Evolutionary conservation across 2,888 invertebrate species (phyloP).

Genomic region (Troides helena): DNA sequence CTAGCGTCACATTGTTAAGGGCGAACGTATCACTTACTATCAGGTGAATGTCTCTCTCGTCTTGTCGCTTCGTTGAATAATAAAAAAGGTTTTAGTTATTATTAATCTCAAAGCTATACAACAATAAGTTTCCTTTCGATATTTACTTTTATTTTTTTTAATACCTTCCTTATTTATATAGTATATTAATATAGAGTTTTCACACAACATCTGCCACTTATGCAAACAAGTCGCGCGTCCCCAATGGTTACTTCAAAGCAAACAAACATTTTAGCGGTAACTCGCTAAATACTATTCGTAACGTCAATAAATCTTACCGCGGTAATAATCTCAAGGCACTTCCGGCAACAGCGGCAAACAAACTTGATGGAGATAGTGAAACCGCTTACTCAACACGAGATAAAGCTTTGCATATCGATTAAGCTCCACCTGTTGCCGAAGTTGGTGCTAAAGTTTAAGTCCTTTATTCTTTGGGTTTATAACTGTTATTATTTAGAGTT

Average conservation of each 20-base stretch:
- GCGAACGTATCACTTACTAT: no score
- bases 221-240: conserved; percentile 10
- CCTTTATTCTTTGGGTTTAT: no score
- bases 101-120: no score
- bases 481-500: no score
- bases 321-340: conserved; percentile 24
- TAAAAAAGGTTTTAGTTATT: no score
- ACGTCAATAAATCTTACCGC: conserved; percentile 27
- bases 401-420: conserved; percentile 23
- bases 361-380: conserved; percentile 26
- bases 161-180: no score
- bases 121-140: no score
- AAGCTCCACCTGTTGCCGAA: conserved; percentile 1
- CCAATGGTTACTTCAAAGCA: conserved; percentile 13
- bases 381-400: conserved; percentile 16
- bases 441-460: no score
- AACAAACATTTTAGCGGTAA: conserved; percentile 26
- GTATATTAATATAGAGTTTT: neutral
- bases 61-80: no score
- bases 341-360: conserved; percentile 26
- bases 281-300: conserved; percentile 25
- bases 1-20: no score
- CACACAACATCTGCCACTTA: conserved; percentile 1
- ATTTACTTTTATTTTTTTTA: no score
- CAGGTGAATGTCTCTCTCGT: no score